A percentile compares a stretch with the other conserved stretches of the same genome.
Conservation (phyloP, 2,113 vertebrate genomes). For the Narcine bancroftii region DNA sequence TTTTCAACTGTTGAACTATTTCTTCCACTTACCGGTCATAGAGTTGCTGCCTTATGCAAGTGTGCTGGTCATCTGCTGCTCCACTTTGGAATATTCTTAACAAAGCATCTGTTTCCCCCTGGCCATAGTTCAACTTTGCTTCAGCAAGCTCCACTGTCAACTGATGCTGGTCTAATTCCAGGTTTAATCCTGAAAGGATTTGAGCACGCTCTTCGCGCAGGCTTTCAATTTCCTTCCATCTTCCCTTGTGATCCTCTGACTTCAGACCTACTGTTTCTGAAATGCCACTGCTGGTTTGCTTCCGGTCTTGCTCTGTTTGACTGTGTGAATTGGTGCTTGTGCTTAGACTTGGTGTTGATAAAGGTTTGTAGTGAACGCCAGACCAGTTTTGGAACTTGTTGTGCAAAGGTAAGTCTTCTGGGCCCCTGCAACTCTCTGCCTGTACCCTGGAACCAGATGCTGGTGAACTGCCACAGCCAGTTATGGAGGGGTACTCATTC, state of each 20-base stretch:
- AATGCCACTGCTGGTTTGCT: background rate
- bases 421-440: slow-evolving; percentile 43
- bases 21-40: slow-evolving; percentile 59
- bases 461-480: slow-evolving; percentile 40
- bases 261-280: slow-evolving; percentile 40
- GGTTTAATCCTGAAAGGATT: slow-evolving; percentile 67
- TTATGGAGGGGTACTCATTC: slow-evolving; percentile 46
- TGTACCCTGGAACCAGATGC: slow-evolving; percentile 44
- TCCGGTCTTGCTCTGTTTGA: slow-evolving; percentile 41
- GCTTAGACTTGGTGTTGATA: slow-evolving; percentile 39
- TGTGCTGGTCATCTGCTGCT: slow-evolving; percentile 47
- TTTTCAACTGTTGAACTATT: background rate
- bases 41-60: slow-evolving; percentile 60
- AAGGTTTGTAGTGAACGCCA: slow-evolving; percentile 55
- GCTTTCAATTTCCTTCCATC: slow-evolving; percentile 60
- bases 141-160: slow-evolving; percentile 80
- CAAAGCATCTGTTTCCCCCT: slow-evolving; percentile 75
- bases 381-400: slow-evolving; percentile 85
- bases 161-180: slow-evolving; percentile 64
- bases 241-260: slow-evolving; percentile 44
- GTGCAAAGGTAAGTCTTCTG: slow-evolving; percentile 70
- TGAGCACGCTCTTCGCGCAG: slow-evolving; percentile 64
- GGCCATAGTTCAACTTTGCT: slow-evolving; percentile 77
- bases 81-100: slow-evolving; percentile 68
- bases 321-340: slow-evolving; percentile 16